Conservation (phyloP, 2,888 invertebrate species). For the Protophormia terraenovae region DNA sequence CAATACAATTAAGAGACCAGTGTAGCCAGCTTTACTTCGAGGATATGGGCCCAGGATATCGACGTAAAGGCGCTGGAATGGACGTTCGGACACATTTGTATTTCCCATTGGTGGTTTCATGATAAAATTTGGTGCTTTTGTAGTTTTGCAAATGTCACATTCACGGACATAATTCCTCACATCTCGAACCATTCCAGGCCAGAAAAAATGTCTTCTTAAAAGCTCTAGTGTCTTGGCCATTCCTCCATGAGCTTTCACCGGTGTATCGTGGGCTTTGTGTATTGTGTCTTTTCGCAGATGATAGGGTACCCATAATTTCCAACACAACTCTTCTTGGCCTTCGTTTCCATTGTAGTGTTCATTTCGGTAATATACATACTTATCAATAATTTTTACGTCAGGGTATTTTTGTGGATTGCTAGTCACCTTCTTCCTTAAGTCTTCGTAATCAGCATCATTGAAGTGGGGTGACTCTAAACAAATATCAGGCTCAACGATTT, state of each 20-base stretch:
- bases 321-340: not conserved
- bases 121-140: not conserved
- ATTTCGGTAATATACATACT: not conserved
- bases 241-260: too few species aligned
- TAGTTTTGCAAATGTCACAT: not conserved
- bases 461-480: conserved; percentile 36
- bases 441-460: conserved; percentile 33
- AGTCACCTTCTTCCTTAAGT: not conserved
- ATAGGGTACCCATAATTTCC: not conserved
- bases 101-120: conserved; percentile 13
- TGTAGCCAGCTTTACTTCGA: not conserved
- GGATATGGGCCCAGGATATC: conserved; percentile 25
- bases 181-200: too few species aligned
- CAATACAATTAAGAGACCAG: conserved; percentile 4
- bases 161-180: too few species aligned
- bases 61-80: conserved; percentile 19
- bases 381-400: conserved; percentile 44
- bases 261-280: too few species aligned
- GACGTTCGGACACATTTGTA: not conserved
- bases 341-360: not conserved
- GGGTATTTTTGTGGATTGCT: conserved; percentile 49
- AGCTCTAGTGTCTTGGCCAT: too few species aligned
- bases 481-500: not conserved
- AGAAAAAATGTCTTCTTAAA: too few species aligned
- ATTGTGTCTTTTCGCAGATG: not conserved